Evolutionary conservation across 2,797 vertebrate species (phyloP).

Genomic region (Picus viridis): DNA sequence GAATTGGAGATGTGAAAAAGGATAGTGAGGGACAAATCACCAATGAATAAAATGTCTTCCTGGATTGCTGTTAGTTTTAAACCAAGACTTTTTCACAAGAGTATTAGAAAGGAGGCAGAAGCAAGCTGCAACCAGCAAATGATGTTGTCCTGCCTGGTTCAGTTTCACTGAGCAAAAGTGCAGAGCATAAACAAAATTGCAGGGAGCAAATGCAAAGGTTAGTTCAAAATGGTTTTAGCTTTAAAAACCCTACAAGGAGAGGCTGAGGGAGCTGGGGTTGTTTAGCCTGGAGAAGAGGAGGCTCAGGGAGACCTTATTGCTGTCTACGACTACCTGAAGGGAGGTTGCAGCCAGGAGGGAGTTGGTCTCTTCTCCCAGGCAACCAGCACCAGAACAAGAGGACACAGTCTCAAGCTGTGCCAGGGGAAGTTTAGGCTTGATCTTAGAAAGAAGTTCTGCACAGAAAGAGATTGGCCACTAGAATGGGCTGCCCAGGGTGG

Average conservation of each 20-base stretch:
- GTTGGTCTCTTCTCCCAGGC: no score
- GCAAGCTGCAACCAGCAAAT: not conserved
- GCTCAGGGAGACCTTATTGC: no score
- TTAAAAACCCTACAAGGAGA: not conserved
- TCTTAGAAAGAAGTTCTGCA: no score
- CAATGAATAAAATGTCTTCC: not conserved
- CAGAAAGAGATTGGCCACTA: no score
- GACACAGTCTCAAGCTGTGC: no score
- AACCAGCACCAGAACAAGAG: no score
- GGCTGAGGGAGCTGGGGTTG: no score
- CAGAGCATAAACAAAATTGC: not conserved
- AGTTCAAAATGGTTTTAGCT: conserved; percentile 7
- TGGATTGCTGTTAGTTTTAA: not conserved
- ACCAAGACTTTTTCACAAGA: not conserved
- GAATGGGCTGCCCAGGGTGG: no score
- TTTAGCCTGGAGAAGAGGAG: no score
- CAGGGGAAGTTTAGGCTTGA: no score
- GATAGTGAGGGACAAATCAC: not conserved
- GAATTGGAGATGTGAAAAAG: not conserved
- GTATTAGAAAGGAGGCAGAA: not conserved
- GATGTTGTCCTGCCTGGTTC: not conserved
- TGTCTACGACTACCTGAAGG: no score
- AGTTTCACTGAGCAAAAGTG: conserved; percentile 9
- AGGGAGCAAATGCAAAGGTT: not conserved
- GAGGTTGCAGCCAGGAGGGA: no score